Percentiles rank a stretch among this genome's conserved stretches.
Evolutionary conservation across 92 coral and sea anemone species (phyloP).

Genomic region (Epizoanthus rinbou): DNA sequence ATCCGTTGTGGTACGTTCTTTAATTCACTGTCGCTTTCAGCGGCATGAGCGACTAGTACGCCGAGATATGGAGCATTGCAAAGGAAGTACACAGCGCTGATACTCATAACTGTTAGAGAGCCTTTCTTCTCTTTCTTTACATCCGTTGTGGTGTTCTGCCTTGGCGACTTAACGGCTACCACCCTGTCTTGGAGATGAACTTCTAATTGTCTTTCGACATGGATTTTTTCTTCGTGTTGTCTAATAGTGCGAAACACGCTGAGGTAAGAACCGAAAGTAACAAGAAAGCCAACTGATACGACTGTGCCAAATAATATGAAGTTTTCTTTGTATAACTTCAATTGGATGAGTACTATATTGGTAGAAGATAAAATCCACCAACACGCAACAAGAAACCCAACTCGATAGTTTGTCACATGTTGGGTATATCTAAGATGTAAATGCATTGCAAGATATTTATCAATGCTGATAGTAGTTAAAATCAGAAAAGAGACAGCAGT

Average conservation of each 20-base stretch:
- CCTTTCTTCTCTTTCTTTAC: too few species aligned
- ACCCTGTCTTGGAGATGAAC: background rate
- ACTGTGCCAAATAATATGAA: constrained; percentile 16
- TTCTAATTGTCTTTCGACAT: background rate
- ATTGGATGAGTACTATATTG: background rate
- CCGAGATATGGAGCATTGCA: constrained; percentile 1
- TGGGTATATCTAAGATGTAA: background rate
- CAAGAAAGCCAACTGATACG: background rate
- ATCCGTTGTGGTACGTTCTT: background rate
- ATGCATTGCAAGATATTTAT: background rate
- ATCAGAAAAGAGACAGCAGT: background rate
- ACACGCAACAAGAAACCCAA: too few species aligned
- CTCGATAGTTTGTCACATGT: background rate
- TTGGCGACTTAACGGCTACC: too few species aligned
- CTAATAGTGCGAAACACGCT: constrained; percentile 4
- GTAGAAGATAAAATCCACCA: background rate
- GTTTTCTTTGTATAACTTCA: constrained; percentile 3
- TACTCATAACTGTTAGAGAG: background rate
- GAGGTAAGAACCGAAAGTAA: background rate
- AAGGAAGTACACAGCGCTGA: background rate
- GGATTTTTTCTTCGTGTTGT: background rate
- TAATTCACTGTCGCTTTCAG: background rate
- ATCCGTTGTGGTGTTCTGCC: too few species aligned
- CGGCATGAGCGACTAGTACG: background rate
- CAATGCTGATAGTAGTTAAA: constrained; percentile 1